phyloP scores from a whole-genome alignment of 2,113 vertebrate genomes.

The Mormoops blainvillei region DNA sequence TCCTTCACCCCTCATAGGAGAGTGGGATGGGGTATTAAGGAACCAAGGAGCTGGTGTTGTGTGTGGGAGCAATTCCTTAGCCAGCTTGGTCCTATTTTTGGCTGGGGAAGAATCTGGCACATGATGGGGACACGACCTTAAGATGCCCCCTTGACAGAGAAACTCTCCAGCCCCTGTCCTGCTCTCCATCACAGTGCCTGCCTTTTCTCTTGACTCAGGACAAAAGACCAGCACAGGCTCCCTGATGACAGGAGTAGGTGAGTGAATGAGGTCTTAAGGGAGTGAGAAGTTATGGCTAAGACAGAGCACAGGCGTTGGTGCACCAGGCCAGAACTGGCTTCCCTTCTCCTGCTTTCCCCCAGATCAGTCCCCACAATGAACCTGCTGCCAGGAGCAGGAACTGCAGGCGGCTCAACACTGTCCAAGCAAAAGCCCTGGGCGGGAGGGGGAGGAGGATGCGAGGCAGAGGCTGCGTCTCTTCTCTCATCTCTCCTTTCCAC shows the following conservation, averaged over 20 bases:
- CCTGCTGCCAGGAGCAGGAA: constrained; percentile 25
- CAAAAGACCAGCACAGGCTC: background rate
- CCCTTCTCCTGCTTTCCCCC: background rate
- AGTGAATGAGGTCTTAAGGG: background rate
- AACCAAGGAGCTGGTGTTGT: constrained; percentile 21
- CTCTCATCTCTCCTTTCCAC: background rate
- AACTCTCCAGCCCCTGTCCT: background rate
- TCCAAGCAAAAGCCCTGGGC: constrained; percentile 34
- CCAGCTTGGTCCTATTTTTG: constrained; percentile 45
- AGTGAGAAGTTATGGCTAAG: background rate
- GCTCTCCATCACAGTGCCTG: background rate
- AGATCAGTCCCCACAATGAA: background rate
- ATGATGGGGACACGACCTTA: constrained; percentile 30
- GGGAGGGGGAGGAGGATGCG: constrained; percentile 15
- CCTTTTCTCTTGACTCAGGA: background rate
- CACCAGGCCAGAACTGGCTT: background rate
- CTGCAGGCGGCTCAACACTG: constrained; percentile 30
- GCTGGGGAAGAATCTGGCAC: background rate
- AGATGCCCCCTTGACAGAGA: background rate
- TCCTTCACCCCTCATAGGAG: constrained; percentile 24
- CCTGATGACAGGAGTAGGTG: background rate
- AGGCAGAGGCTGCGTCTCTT: background rate
- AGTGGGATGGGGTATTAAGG: constrained; percentile 43
- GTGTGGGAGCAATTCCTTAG: constrained; percentile 46
- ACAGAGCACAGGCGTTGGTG: background rate